Conservation (phyloP, 2,797 vertebrate species). For the Aphelocoma californica region DNA sequence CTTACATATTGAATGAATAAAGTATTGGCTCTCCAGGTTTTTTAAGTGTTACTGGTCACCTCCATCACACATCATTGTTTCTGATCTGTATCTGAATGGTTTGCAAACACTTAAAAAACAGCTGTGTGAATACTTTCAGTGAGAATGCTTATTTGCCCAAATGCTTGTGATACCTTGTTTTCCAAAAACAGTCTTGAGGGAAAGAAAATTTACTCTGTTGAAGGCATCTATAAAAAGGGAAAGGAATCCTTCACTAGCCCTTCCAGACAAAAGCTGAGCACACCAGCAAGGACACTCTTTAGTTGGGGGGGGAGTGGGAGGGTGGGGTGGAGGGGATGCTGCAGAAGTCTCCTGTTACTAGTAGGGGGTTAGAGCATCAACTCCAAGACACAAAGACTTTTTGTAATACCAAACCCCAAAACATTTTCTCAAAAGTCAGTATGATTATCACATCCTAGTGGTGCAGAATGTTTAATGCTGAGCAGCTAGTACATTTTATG, state of each 20-base stretch:
- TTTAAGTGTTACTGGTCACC: background rate
- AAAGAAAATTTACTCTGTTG: background rate
- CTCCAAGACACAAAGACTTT: background rate
- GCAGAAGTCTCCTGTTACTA: background rate
- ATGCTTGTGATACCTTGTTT: background rate
- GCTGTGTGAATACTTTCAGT: background rate
- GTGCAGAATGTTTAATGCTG: constrained; percentile 52
- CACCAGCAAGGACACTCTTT: background rate
- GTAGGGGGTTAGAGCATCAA: background rate
- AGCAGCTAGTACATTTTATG: constrained; percentile 53
- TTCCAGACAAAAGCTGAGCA: background rate
- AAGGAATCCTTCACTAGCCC: background rate
- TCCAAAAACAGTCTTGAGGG: background rate
- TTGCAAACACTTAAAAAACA: background rate
- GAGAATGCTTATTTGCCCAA: background rate
- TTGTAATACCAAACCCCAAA: constrained; percentile 39
- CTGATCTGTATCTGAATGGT: background rate
- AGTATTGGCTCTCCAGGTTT: background rate
- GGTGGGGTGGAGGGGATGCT: background rate
- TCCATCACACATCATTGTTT: background rate
- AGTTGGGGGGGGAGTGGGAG: fast-evolving
- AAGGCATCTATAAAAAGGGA: background rate
- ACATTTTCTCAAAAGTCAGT: constrained; percentile 26
- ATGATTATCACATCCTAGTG: constrained; percentile 13
- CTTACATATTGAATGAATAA: background rate